phyloP scores from a whole-genome alignment of 1,140 invertebrate genomes.

The Drosophila subobscura region DNA sequence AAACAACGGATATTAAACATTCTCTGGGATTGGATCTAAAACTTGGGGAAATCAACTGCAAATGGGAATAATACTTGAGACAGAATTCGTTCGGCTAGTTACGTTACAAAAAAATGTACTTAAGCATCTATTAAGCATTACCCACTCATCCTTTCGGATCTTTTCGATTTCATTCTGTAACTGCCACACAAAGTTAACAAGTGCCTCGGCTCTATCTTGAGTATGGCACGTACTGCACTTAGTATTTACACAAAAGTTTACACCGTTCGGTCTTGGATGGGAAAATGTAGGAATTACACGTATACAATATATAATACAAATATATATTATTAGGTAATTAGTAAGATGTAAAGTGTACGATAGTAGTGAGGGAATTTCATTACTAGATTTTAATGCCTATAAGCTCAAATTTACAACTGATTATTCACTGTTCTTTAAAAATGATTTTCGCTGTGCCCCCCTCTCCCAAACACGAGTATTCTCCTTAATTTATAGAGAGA shows the following conservation, averaged over 20 bases:
- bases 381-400: constrained; percentile 65
- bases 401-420: constrained; percentile 82
- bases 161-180: constrained; percentile 7
- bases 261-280: constrained; percentile 22
- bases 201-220: neutral
- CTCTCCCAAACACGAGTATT: neutral
- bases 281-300: constrained; percentile 44
- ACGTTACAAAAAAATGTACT: constrained; percentile 20
- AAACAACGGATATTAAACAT: constrained; percentile 9
- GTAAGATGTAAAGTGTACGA: constrained; percentile 45
- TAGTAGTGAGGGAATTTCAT: constrained; percentile 37
- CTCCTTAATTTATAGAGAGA: neutral
- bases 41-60: constrained; percentile 16
- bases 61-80: constrained; percentile 31
- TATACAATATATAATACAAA: constrained; percentile 49
- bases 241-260: constrained; percentile 44
- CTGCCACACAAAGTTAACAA: neutral
- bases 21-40: constrained; percentile 5
- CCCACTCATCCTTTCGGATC: constrained; percentile 10
- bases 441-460: constrained; percentile 38
- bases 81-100: constrained; percentile 3
- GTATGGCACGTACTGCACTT: constrained; percentile 22
- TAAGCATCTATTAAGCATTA: constrained; percentile 34
- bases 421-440: constrained; percentile 55
- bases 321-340: constrained; percentile 44